Evolutionary conservation across 2,888 invertebrate genomes (phyloP), one percentile per base, ranked within the genome.

Genomic region (Hybos culiciformis): DNA sequence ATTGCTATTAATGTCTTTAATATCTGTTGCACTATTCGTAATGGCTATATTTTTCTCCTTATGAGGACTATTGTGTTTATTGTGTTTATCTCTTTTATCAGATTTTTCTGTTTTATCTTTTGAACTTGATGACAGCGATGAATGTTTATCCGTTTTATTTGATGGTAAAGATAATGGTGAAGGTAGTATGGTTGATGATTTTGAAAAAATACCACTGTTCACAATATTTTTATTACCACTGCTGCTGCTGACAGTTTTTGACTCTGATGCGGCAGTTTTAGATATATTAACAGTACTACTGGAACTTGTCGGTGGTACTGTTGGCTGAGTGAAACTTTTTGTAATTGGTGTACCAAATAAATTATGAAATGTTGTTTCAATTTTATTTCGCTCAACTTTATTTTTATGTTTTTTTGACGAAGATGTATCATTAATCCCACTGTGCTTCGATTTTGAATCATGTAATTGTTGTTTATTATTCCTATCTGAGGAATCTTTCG

Each of bases 281-380:
- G 44, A 46, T 12, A 43, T 37, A 31, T 44, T 47, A 8, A 48
- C 49, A 12, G 46, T 33, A 32, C 3, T 18, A 36, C 21, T 21
- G 46, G 18, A 57, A 57, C 1, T 38, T 61, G 62, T 1, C 60
- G 61, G 1, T 60, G 60, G 26, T 52, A 53, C 40, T 81, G 83
- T 4, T 77, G 43, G 2, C 53, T 70, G 78, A n/a, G n/a, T n/a
- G n/a, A n/a, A n/a, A n/a, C n/a, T n/a, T 59, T 85, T 86, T 45
- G 78, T 80, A 52, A 90, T 80, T 0, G 88, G 86, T 18, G 81
- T 72, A 0, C 90, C 90, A 69, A 91, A 91, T 34, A 91, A 68
- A 54, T 79, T 81, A 39, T 79, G 79, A 64, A 90, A 90, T 48
- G 78, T 75, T 55, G 75, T 70, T 7, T 70, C 67, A n/a, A n/a